Evolutionary conservation across 2,113 vertebrate genomes (phyloP), one percentile per base, ranked within the genome.

Genomic region (Vulpes vulpes): DNA sequence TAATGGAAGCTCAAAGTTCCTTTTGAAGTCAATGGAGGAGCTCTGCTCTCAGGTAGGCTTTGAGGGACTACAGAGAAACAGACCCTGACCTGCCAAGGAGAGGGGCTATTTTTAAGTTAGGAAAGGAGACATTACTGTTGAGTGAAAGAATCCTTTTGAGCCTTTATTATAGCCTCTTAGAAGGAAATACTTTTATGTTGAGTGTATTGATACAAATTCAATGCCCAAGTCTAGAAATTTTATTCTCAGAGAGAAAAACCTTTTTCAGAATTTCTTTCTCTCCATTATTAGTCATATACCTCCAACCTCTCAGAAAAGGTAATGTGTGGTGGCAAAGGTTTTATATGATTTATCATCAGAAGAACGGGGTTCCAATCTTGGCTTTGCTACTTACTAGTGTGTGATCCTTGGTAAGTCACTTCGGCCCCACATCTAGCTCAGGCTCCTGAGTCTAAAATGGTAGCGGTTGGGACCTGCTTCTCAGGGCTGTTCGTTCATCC

Each of bases 81-180:
- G 67, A 57, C 12, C 35, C 73, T 1, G 32, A 90, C 78, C 85
- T 91, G 91, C 64, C 74, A 83, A 97, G 60, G 60, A 97, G 78
- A 94, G 73, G 59, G 38, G 17, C 86, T 97, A 87, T 91, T 97
- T 98, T 97, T 92, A 97, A 95, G 85, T 55, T 60, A 93, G 91
- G 67, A 95, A 94, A 94, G 85, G 64, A 93, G 83, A 73, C 69
- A 80, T 93, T 95, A 74, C 43, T 76, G 74, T 95, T 64, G 64
- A 95, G 91, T 80, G 79, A 90, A 97, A 97, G 92, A 95, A 97
- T 79, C 92, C 92, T 87, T 97, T 90, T 71, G 96, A 97, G 95
- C 11, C 49, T 95, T 93, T 97, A 90, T 94, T 82, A 67, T 49
- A 89, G 64, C 35, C 96, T 89, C 73, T 97, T 73, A 86, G 87